These are phyloP conservation scores for Alexandromys fortis DNA, from an alignment of 2,113 vertebrate species.

Conservation along the genomic window DNA sequence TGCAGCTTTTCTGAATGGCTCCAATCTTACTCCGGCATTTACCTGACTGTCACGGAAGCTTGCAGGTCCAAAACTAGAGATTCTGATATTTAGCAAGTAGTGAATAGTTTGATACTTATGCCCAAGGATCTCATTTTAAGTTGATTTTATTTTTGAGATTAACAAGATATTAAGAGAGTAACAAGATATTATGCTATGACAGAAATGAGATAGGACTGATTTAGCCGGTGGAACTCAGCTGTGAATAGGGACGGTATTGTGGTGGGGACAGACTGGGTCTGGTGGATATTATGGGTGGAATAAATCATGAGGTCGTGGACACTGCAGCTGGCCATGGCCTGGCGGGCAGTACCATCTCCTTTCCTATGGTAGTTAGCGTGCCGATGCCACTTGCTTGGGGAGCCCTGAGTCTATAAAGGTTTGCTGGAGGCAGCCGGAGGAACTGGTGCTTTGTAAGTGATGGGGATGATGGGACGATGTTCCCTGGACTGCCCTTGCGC, in stretches of 20 bases:
- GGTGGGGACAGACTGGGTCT: background rate
- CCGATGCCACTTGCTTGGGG: background rate
- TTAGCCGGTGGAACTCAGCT: background rate
- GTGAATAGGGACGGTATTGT: background rate
- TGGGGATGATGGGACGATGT: background rate
- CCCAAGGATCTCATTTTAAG: slow-evolving; percentile 49
- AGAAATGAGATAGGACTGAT: background rate
- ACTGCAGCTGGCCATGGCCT: background rate
- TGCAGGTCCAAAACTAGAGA: slow-evolving; percentile 41
- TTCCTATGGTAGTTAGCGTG: background rate
- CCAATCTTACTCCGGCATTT: slow-evolving; percentile 61
- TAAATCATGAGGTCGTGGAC: background rate
- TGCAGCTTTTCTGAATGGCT: slow-evolving; percentile 72
- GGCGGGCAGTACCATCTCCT: background rate
- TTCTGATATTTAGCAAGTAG: slow-evolving; percentile 57
- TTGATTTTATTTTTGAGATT: slow-evolving; percentile 60
- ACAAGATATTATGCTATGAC: background rate
- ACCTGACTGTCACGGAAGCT: slow-evolving; percentile 38
- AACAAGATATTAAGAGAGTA: slow-evolving; percentile 21
- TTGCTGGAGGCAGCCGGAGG: background rate
- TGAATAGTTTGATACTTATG: slow-evolving; percentile 20
- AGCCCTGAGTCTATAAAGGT: background rate
- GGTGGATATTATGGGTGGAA: background rate
- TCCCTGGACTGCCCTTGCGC: background rate
- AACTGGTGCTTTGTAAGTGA: slow-evolving; percentile 10